These are phyloP conservation scores for Babylonia areolata DNA, from an alignment of 1,140 invertebrate species.

Conservation along the genomic window DNA sequence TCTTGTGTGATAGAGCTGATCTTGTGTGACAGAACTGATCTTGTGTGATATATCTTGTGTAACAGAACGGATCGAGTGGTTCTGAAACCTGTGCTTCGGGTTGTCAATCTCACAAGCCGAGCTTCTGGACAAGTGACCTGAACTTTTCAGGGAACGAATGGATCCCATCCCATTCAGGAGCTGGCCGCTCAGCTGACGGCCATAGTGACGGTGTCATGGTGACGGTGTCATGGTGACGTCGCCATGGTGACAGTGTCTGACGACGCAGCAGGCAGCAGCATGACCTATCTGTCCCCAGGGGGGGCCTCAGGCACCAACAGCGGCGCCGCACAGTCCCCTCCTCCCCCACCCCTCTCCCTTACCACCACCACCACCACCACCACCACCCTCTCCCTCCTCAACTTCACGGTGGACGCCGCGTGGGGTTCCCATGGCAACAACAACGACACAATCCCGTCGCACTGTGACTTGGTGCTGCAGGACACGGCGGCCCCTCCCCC, in stretches of 20 bases:
- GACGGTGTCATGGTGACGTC: background rate
- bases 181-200: no score
- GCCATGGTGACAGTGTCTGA: background rate
- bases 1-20: no score
- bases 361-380: background rate
- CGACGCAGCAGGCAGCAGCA: background rate
- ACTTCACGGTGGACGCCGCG: background rate
- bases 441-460: constrained; percentile 17
- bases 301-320: background rate
- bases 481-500: constrained; percentile 53
- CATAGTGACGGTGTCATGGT: background rate
- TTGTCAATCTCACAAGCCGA: no score
- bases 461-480: constrained; percentile 52
- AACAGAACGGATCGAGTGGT: no score
- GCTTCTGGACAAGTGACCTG: no score
- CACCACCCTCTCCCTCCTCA: background rate
- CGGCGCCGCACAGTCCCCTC: background rate
- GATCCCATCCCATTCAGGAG: no score
- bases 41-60: no score
- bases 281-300: background rate
- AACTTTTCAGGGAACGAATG: no score
- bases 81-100: no score
- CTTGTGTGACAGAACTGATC: no score
- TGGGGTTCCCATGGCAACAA: background rate
- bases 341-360: background rate